These are phyloP conservation scores for Scotopteryx bipunctaria DNA, from an alignment of 2,888 invertebrate species.

Conservation along the genomic window DNA sequence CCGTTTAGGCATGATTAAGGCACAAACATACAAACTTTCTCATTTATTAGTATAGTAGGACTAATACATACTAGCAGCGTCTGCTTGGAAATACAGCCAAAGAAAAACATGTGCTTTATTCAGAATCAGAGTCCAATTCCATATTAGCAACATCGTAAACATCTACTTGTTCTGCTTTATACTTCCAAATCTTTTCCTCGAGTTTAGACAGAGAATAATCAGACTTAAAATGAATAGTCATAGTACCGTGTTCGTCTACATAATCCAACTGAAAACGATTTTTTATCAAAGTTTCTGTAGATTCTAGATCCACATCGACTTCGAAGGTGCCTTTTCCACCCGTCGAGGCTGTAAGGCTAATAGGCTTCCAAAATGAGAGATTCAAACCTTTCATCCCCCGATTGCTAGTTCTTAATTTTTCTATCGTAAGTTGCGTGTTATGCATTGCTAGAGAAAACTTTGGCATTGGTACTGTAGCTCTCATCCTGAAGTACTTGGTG, in stretches of 20 bases:
- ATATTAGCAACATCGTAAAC: conserved; percentile 68
- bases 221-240: conserved; percentile 44
- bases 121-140: conserved; percentile 63
- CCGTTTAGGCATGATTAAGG: too few relatives aligned
- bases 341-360: conserved; percentile 1
- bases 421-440: conserved; percentile 38
- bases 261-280: conserved; percentile 60
- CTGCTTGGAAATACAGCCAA: too few relatives aligned
- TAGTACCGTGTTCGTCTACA: conserved; percentile 37
- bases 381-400: conserved; percentile 64
- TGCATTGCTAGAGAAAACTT: conserved; percentile 29
- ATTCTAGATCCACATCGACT: conserved; percentile 65
- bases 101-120: too few relatives aligned
- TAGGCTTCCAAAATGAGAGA: conserved; percentile 61
- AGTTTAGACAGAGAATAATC: conserved; percentile 47
- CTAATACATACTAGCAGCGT: background rate
- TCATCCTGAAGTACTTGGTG: conserved; percentile 56
- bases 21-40: background rate
- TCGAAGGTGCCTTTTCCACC: conserved; percentile 36
- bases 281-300: conserved; percentile 56
- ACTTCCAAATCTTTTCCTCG: conserved; percentile 50
- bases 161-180: conserved; percentile 59
- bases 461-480: conserved; percentile 35
- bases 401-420: conserved; percentile 59
- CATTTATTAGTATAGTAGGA: background rate